Conservation (phyloP, 2,797 vertebrate genomes). For the Carduelis carduelis region DNA sequence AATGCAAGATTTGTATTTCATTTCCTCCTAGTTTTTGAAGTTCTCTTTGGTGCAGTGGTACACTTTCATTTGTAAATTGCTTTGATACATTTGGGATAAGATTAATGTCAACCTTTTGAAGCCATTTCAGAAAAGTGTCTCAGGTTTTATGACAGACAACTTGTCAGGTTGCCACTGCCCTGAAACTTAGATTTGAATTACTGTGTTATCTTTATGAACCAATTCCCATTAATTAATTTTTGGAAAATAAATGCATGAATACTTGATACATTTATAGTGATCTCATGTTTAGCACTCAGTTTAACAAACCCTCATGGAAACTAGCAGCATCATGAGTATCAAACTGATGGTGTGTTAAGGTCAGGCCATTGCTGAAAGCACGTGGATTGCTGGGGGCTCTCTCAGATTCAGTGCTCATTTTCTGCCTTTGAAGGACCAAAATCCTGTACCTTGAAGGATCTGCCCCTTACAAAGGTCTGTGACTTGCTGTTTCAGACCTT, state of each 20-base stretch:
- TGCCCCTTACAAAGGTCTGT: background rate
- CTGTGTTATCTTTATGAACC: background rate
- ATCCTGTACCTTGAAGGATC: background rate
- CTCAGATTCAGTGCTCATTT: background rate
- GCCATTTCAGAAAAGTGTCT: background rate
- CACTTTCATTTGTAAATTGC: constrained; percentile 3
- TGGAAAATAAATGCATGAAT: background rate
- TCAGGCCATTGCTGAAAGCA: background rate
- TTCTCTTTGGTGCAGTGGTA: background rate
- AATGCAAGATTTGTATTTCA: background rate
- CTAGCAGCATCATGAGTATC: background rate
- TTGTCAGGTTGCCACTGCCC: background rate
- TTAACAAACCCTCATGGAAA: background rate
- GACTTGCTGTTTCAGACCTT: background rate
- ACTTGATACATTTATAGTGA: background rate
- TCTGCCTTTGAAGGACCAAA: background rate
- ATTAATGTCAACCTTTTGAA: background rate
- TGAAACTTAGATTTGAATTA: background rate
- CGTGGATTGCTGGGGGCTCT: rapidly evolving
- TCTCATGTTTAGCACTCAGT: background rate
- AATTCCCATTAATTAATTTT: background rate
- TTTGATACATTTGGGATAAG: background rate
- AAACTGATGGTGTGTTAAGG: background rate
- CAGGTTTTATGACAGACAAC: background rate
- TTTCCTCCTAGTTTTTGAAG: background rate